Base-by-base conservation (phyloP, 1,140 invertebrate genomes). In the Drosophila willistoni region DNA sequence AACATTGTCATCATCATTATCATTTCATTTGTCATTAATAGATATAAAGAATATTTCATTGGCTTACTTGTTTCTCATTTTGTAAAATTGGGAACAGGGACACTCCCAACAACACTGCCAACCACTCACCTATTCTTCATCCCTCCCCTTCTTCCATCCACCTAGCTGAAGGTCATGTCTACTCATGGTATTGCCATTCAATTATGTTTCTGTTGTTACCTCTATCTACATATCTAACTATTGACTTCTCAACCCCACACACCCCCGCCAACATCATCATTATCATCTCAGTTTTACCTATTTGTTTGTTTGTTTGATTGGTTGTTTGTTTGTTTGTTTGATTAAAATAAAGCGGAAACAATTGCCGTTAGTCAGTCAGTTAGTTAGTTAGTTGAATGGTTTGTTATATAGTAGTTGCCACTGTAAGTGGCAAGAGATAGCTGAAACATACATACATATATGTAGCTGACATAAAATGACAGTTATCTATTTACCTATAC, bases 121-220 rank as follows among this genome's bases (percentile, higher is more conserved):
- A 22, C 19, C 19, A 51, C 10, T 44, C 7, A 7, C 12, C 36
- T 12, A 12, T 3, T 4, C 36, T 12, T 2, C 3, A 25, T 25
- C 36, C 10, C 36, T 5, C 36, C 9, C 17, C 44, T 17, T 9
- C 19, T 47, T 7, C 59, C 59, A 57, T 7, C 19, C 64, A 29
- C 17, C 22, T 54, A 33, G 14, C 39, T 64, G 70, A 77, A 77
- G 73, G 73, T 77, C 68, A 73, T 57, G 41, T 25, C 64, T 61
- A 64, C 64, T 36, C 44, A 59, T 33, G 61, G 71, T 73, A 12
- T 29, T 29, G 64, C 73, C 73, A 77, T 73, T 77, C 73, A 77
- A 73, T 77, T 73, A 77, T 77, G 73, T 69, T 63, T 68, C 9
- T 54, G 25, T 41, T 19, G 44, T 41, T 34, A 7, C 6, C 33